Evolutionary conservation across 2,888 invertebrate species (phyloP), one percentile per base, ranked within the genome.

Genomic region (Erebia epiphron): DNA sequence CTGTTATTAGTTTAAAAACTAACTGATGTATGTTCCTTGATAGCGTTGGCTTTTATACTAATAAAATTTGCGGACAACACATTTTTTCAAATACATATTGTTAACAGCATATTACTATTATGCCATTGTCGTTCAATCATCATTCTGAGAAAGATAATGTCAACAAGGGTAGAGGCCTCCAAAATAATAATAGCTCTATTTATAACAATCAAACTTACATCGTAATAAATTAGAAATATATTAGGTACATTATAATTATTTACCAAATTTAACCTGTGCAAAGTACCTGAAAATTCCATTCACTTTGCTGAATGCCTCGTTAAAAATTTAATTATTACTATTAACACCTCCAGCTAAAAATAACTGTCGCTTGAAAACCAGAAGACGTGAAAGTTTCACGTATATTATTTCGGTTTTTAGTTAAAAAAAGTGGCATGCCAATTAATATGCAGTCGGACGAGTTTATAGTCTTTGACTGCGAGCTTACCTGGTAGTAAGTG

Each of bases 21-120:
- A 84, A 92, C 90, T 92, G 91, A 68, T 85, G 77, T 76, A 75
- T 82, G 82, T 79, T 82, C 82, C 82, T 79, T 76, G 77, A 80
- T 80, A 78, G 74, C 76, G 78, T 79, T 75, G 84, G 46, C 58
- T 69, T 69, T 49, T 64, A 57, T 60, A 69, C 56, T 49, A 3
- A 41, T 58, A 50, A 16, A 57, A 70, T 16, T 49, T 50, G 9
- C 18, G 43, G 43, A 49, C 57, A 10, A n/a, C 43, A 65, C 7
- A 26, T 35, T 35, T 54, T 54, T 8, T 11, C 54, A 21, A 49
- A n/a, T n/a, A n/a, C n/a, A n/a, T 13, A 41, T 49, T 66, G 46
- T 43, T 66, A 14, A 63, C 50, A 26, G 26, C 26, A 26, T 26
- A 26, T 26, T 18, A 16, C 14, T 21, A 49, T 49, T 21, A 46